A percentile compares a stretch with the other conserved stretches of the same genome.
Evolutionary conservation across 2,797 vertebrate genomes (phyloP).

Genomic region (Carduelis carduelis): DNA sequence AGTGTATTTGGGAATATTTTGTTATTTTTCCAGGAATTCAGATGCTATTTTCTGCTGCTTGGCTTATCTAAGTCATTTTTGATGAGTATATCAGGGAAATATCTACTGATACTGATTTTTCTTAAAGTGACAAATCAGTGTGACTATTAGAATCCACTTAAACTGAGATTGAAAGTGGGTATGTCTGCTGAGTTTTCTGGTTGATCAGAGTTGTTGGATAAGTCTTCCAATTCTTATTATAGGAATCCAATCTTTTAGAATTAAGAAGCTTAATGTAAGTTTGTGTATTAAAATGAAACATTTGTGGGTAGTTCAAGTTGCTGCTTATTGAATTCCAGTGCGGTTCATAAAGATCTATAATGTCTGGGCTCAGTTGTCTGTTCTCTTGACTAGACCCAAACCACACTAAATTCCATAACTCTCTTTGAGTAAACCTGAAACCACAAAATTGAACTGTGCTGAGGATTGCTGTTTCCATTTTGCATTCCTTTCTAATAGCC

Average conservation of each 20-base stretch:
- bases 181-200: background rate
- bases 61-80: background rate
- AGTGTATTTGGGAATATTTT: background rate
- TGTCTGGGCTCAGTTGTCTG: background rate
- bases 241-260: background rate
- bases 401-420: rapidly evolving
- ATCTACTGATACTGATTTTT: background rate
- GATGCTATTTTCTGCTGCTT: background rate
- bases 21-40: background rate
- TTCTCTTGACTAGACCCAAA: background rate
- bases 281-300: background rate
- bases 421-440: background rate
- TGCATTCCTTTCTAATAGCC: background rate
- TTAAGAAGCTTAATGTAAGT: background rate
- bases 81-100: background rate
- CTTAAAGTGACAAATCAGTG: background rate
- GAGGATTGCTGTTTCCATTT: background rate
- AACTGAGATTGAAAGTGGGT: background rate
- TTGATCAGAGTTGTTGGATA: background rate
- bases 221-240: background rate
- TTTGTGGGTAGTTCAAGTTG: background rate
- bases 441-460: background rate
- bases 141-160: background rate
- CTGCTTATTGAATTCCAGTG: background rate
- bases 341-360: background rate